Percentiles rank a stretch among this genome's conserved stretches.
Evolutionary conservation across 2,888 invertebrate species (phyloP).

Genomic region (Leptopilina syphax): DNA sequence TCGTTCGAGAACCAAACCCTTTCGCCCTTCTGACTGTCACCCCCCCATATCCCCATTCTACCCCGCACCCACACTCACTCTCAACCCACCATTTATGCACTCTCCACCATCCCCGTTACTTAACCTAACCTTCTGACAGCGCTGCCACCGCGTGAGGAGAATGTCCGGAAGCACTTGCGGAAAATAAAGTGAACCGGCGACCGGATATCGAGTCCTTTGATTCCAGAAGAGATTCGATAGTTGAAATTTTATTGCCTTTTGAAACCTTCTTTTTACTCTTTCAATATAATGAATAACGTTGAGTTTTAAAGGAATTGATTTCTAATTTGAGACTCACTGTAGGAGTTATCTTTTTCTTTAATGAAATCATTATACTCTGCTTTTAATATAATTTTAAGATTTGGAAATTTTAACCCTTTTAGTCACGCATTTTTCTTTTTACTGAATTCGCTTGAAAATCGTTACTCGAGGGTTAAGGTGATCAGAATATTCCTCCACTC

Average conservation of each 20-base stretch:
- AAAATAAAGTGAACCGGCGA: constrained; percentile 70
- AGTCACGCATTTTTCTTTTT: too few relatives aligned
- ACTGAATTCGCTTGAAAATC: too few relatives aligned
- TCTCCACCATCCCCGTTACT: constrained; percentile 60
- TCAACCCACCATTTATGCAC: constrained; percentile 44
- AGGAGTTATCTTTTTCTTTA: too few relatives aligned
- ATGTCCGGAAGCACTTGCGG: constrained; percentile 72
- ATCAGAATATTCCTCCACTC: too few relatives aligned
- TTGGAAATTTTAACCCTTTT: too few relatives aligned
- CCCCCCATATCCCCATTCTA: too few relatives aligned
- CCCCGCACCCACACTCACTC: constrained; percentile 9
- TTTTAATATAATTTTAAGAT: too few relatives aligned
- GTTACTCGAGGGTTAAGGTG: too few relatives aligned
- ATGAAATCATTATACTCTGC: neutral
- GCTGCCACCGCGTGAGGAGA: constrained; percentile 67
- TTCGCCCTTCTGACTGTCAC: too few relatives aligned
- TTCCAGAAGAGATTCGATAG: constrained; percentile 11
- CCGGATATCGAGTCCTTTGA: constrained; percentile 48
- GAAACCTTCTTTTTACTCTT: neutral
- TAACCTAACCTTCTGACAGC: constrained; percentile 70
- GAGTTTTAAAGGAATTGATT: too few relatives aligned
- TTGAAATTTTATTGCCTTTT: constrained; percentile 4
- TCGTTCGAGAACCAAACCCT: too few relatives aligned
- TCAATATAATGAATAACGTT: neutral
- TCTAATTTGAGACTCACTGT: too few relatives aligned